These are phyloP conservation scores for Percopsis transmontana DNA, from an alignment of 2,113 vertebrate species.

Conservation along the genomic window DNA sequence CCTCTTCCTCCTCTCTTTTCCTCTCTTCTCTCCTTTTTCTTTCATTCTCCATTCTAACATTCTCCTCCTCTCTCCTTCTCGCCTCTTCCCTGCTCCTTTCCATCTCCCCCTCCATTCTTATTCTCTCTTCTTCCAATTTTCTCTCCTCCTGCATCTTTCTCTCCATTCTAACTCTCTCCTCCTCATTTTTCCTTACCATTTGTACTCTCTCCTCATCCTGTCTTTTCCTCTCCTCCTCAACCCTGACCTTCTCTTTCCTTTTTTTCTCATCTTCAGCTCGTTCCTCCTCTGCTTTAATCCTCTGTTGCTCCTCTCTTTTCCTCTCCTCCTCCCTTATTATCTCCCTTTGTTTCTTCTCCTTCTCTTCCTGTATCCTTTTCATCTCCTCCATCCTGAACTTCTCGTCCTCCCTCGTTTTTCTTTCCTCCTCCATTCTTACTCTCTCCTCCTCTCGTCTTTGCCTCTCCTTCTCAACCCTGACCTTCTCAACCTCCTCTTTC, in stretches of 20 bases:
- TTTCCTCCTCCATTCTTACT: not conserved
- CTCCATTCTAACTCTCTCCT: not conserved
- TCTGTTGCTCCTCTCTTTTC: not conserved
- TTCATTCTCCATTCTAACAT: constrained; percentile 3
- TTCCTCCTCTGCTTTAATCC: not conserved
- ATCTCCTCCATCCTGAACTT: not conserved
- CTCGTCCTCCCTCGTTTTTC: not conserved
- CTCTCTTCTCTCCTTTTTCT: not conserved
- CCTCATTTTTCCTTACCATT: not conserved
- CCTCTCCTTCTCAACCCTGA: not conserved
- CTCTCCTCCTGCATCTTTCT: no score
- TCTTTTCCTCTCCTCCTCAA: constrained; percentile 7
- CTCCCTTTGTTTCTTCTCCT: not conserved
- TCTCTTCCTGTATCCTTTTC: constrained; percentile 4
- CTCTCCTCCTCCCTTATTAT: not conserved
- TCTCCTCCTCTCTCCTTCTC: constrained; percentile 12
- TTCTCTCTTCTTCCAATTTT: no score
- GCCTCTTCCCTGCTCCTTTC: constrained; percentile 1
- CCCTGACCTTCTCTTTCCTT: not conserved
- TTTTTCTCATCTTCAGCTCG: not conserved
- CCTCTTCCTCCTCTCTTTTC: not conserved
- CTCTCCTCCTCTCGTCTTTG: not conserved
- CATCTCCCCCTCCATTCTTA: not conserved
- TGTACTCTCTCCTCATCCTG: constrained; percentile 1
- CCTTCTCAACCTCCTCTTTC: not conserved